A percentile compares a stretch with the other conserved stretches of the same genome.
phyloP scores from a whole-genome alignment of 2,888 invertebrate species.

The Dioctria linearis region DNA sequence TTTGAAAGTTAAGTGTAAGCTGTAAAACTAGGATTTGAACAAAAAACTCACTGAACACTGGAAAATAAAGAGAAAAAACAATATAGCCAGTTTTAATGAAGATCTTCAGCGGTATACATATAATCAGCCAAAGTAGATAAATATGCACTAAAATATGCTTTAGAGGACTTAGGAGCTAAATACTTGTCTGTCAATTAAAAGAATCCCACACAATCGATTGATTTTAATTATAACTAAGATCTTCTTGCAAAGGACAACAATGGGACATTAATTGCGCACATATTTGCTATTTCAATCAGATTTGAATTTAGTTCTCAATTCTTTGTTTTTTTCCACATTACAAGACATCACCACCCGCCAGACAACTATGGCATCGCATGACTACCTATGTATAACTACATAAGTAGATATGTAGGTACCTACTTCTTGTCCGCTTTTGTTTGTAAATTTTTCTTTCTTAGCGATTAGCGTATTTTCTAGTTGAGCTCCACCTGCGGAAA shows the following conservation, averaged over 20 bases:
- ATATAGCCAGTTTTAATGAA: too few species aligned
- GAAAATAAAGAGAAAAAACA: too few species aligned
- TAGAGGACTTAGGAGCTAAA: too few species aligned
- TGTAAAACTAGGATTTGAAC: too few species aligned
- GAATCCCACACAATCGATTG: neutral
- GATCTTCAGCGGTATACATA: too few species aligned
- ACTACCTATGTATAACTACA: neutral
- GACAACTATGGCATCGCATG: neutral
- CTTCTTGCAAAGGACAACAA: neutral
- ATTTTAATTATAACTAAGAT: neutral
- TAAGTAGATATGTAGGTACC: neutral
- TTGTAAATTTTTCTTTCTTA: neutral
- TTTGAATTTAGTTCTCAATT: neutral
- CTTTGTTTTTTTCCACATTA: neutral
- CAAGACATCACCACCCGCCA: slow-evolving; percentile 4
- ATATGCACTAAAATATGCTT: too few species aligned
- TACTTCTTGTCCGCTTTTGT: neutral
- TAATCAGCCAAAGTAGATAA: too few species aligned
- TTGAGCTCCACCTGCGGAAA: neutral
- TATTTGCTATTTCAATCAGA: slow-evolving; percentile 12
- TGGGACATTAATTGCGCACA: slow-evolving; percentile 5
- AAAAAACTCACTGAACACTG: too few species aligned
- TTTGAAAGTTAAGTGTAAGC: too few species aligned
- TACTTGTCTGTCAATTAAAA: too few species aligned
- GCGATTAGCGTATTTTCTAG: neutral